phyloP scores from a whole-genome alignment of 2,888 invertebrate genomes.

The Ceraclea dissimilis region DNA sequence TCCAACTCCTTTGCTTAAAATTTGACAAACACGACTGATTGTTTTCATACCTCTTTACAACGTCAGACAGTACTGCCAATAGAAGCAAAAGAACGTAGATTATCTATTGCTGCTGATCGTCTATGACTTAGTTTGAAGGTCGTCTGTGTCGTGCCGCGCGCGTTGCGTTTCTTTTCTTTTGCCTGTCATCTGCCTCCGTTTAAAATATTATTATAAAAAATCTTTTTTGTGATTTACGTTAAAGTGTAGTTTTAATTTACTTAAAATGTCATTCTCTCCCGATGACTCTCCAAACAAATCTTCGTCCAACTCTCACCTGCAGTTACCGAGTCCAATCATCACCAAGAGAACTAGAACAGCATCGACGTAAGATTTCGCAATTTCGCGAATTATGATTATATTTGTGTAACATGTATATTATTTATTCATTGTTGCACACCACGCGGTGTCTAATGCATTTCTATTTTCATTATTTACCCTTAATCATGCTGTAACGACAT shows the following conservation, averaged over 20 bases:
- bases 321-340: constrained; percentile 71
- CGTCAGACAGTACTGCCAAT: too few species aligned
- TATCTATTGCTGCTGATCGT: too few species aligned
- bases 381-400: too few species aligned
- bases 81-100: too few species aligned
- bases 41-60: too few species aligned
- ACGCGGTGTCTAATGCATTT: too few species aligned
- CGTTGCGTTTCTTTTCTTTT: constrained; percentile 9
- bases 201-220: not conserved
- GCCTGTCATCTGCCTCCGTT: constrained; percentile 12
- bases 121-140: constrained; percentile 7
- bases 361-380: constrained; percentile 60
- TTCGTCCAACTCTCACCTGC: constrained; percentile 36
- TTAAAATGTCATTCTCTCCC: constrained; percentile 18
- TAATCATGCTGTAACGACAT: too few species aligned
- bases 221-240: not conserved
- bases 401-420: too few species aligned
- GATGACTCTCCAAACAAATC: constrained; percentile 21
- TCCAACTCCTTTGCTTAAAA: too few species aligned
- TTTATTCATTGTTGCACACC: too few species aligned
- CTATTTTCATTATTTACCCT: too few species aligned
- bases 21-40: too few species aligned
- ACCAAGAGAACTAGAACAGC: constrained; percentile 72
- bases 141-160: not conserved
- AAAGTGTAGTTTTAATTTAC: not conserved